A percentile compares a stretch with the other conserved stretches of the same genome.
Conservation (phyloP, 2,888 invertebrate genomes). For the Diploptera punctata region DNA sequence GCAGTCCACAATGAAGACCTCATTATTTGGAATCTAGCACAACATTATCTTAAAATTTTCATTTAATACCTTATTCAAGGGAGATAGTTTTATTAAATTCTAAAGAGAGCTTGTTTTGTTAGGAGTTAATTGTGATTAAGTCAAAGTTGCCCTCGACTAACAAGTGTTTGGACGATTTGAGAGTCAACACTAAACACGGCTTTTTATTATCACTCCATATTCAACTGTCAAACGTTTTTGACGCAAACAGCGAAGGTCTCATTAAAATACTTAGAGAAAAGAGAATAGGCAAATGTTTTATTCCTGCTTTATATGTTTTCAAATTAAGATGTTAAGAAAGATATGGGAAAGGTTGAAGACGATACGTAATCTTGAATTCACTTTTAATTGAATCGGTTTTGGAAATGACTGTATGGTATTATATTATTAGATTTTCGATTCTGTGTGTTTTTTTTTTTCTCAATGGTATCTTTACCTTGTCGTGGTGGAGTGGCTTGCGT, state of each 20-base stretch:
- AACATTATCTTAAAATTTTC: no score
- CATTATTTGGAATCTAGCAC: neutral
- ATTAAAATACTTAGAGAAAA: neutral
- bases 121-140: conserved; percentile 7
- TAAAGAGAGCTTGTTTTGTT: neutral
- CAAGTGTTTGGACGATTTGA: neutral
- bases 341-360: no score
- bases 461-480: no score
- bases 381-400: no score
- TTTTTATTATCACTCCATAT: neutral
- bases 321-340: conserved; percentile 6
- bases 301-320: no score
- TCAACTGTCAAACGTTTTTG: neutral
- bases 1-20: neutral
- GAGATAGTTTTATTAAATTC: conserved; percentile 7
- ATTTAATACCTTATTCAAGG: neutral
- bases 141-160: neutral
- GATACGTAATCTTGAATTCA: no score
- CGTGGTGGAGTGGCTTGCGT: no score
- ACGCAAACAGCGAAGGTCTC: conserved; percentile 14
- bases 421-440: no score
- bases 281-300: neutral
- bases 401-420: no score
- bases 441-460: no score
- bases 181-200: neutral